A percentile compares a stretch with the other conserved stretches of the same genome.
Evolutionary conservation across 2,888 invertebrate species (phyloP).

Genomic region (Drosophila imparisetae): DNA sequence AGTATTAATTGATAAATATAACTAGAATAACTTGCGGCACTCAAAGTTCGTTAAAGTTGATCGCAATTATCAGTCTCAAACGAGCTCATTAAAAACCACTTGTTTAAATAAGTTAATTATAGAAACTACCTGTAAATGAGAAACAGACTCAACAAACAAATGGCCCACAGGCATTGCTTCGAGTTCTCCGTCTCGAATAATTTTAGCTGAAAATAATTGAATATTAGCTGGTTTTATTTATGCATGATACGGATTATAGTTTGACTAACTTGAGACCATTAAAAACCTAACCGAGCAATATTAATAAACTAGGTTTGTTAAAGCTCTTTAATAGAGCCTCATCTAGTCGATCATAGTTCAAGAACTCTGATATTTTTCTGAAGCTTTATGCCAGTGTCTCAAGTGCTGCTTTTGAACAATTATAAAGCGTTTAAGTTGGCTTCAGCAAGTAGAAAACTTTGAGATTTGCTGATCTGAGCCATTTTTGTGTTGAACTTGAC

Average conservation of each 20-base stretch:
- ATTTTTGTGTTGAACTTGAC: constrained; percentile 58
- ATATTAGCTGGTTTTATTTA: background rate
- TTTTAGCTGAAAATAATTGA: constrained; percentile 5
- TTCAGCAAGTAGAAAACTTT: constrained; percentile 8
- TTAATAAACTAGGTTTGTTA: too few species aligned
- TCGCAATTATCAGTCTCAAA: constrained; percentile 26
- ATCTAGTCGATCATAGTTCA: background rate
- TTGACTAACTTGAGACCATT: too few species aligned
- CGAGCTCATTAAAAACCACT: constrained; percentile 49
- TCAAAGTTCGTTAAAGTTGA: constrained; percentile 41
- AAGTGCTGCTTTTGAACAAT: constrained; percentile 45
- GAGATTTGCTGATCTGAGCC: constrained; percentile 35
- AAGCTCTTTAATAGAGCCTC: background rate
- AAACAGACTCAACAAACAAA: constrained; percentile 36
- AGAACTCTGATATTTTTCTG: background rate
- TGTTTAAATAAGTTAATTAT: constrained; percentile 58
- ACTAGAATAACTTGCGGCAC: constrained; percentile 23
- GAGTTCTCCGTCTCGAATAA: constrained; percentile 18
- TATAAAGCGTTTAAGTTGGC: constrained; percentile 38
- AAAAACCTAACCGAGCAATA: too few species aligned
- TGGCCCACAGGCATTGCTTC: constrained; percentile 18
- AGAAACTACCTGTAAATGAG: constrained; percentile 45
- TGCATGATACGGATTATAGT: background rate
- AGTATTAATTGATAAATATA: constrained; percentile 30
- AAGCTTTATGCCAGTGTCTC: constrained; percentile 30